Conservation (phyloP, 2,797 vertebrate genomes). For the Holocentrus rufus region DNA sequence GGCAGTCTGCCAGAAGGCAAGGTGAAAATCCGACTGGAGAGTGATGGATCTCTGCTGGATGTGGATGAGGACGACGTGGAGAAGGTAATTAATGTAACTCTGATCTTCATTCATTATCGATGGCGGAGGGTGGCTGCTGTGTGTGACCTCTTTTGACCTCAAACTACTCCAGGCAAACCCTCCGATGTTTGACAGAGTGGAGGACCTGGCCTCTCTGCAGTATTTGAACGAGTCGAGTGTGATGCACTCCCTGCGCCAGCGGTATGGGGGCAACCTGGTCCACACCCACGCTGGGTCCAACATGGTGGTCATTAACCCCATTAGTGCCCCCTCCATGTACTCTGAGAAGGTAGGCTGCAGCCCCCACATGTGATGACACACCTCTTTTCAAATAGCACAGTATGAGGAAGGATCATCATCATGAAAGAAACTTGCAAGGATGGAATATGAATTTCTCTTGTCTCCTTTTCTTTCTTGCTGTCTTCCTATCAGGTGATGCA, state of each 20-base stretch:
- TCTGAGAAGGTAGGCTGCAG: slow-evolving; percentile 91
- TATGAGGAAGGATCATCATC: background rate
- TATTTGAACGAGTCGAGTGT: slow-evolving; percentile 97
- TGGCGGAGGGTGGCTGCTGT: slow-evolving; percentile 1
- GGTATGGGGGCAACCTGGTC: slow-evolving; percentile 91
- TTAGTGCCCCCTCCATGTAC: slow-evolving; percentile 94
- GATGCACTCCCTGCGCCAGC: slow-evolving; percentile 93
- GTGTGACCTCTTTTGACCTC: slow-evolving; percentile 57
- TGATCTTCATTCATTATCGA: slow-evolving; percentile 57
- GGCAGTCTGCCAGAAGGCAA: slow-evolving; percentile 91
- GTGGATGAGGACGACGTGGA: slow-evolving; percentile 98
- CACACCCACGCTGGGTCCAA: slow-evolving; percentile 92
- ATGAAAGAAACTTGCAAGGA: slow-evolving; percentile 1
- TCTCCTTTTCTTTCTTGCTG: background rate
- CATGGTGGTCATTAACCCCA: slow-evolving; percentile 94
- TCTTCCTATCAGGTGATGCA: slow-evolving; percentile 91
- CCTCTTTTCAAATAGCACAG: slow-evolving; percentile 9
- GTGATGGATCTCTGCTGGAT: slow-evolving; percentile 91
- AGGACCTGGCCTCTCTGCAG: slow-evolving; percentile 93
- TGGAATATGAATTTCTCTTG: background rate
- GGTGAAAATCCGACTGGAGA: slow-evolving; percentile 93
- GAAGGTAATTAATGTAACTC: slow-evolving; percentile 85
- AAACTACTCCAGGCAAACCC: slow-evolving; percentile 88
- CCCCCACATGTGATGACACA: slow-evolving; percentile 2
- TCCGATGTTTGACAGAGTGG: slow-evolving; percentile 89